phyloP scores from a whole-genome alignment of 1,140 invertebrate genomes.

The Wasmannia auropunctata region DNA sequence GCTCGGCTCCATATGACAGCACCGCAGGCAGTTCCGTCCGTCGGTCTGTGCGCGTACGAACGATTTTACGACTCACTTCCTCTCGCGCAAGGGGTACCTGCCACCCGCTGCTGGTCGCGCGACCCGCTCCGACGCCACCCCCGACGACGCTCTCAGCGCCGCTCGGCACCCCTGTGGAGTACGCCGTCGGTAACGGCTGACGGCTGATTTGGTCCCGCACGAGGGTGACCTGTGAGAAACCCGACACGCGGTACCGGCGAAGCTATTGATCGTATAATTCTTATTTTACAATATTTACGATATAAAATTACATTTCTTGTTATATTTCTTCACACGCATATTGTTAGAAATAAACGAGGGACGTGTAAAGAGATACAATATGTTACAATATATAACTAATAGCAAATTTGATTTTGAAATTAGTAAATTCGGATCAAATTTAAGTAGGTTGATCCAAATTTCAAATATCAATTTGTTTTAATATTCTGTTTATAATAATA shows the following conservation, averaged over 20 bases:
- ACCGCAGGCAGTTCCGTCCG: constrained; percentile 35
- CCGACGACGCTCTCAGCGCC: constrained; percentile 49
- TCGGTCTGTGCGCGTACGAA: constrained; percentile 2
- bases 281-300: neutral
- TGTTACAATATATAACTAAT: too few species aligned
- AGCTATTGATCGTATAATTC: neutral
- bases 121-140: constrained; percentile 10
- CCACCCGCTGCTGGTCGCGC: constrained; percentile 20
- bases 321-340: too few species aligned
- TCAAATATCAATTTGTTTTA: too few species aligned
- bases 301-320: neutral
- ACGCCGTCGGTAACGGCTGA: constrained; percentile 56
- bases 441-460: too few species aligned
- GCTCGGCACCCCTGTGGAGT: neutral
- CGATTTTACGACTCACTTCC: constrained; percentile 20
- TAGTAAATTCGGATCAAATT: too few species aligned
- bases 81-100: constrained; percentile 35
- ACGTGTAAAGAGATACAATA: too few species aligned
- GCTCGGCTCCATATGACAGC: constrained; percentile 69
- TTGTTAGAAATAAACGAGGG: too few species aligned
- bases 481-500: too few species aligned
- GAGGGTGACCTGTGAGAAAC: neutral
- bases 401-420: too few species aligned
- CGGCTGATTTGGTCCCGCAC: too few species aligned
- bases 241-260: neutral